These are phyloP conservation scores for Paraplagusia blochii DNA, from an alignment of 2,113 vertebrate species.

Conservation along the genomic window DNA sequence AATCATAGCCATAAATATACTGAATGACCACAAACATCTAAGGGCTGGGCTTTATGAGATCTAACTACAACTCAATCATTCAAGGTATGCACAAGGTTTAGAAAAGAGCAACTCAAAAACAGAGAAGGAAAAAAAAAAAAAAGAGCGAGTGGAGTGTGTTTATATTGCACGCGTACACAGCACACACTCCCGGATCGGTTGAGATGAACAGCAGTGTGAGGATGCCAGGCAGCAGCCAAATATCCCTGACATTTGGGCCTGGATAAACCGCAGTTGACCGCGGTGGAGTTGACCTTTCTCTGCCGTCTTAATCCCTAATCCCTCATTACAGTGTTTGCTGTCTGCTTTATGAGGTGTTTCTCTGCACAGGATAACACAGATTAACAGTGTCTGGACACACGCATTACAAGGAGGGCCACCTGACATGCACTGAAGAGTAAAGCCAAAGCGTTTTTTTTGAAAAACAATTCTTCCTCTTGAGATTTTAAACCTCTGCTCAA, in stretches of 20 bases:
- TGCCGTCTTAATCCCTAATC: conserved; percentile 64
- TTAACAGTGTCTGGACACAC: conserved; percentile 67
- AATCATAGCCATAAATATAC: conserved; percentile 60
- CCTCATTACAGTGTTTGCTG: conserved; percentile 64
- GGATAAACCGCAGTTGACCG: conserved; percentile 52
- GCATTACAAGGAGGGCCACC: conserved; percentile 64
- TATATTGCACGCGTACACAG: conserved; percentile 1
- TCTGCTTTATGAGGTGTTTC: conserved; percentile 55
- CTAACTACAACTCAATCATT: conserved; percentile 42
- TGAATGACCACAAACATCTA: conserved; percentile 40
- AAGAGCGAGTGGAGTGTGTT: neutral
- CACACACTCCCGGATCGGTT: neutral
- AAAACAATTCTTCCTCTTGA: conserved; percentile 17
- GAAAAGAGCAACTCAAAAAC: conserved; percentile 11
- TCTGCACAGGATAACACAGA: conserved; percentile 63
- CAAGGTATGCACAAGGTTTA: conserved; percentile 8
- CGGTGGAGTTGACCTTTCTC: conserved; percentile 58
- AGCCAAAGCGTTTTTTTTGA: too few relatives aligned
- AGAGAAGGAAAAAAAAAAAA: too few relatives aligned
- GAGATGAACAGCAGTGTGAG: neutral
- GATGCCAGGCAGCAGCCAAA: neutral
- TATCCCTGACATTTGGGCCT: conserved; percentile 16
- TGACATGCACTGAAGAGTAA: conserved; percentile 39
- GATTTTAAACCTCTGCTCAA: conserved; percentile 15
- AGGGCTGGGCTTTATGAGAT: conserved; percentile 16